These are phyloP conservation scores for Heliconius ethilla DNA, from an alignment of 2,888 invertebrate genomes.

Conservation along the genomic window DNA sequence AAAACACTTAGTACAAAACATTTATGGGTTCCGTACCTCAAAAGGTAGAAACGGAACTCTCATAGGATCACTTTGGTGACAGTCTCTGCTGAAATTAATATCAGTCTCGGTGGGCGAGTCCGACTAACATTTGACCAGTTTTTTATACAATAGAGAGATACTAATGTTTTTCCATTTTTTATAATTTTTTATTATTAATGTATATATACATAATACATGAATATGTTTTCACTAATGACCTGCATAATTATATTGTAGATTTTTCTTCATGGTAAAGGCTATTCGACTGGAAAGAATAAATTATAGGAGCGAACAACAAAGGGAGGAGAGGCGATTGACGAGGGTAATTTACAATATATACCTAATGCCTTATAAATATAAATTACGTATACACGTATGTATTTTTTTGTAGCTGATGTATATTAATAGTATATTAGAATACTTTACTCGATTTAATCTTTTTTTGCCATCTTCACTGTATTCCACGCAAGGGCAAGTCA, in stretches of 20 bases:
- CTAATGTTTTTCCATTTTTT: background rate
- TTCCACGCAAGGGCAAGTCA: too few species aligned
- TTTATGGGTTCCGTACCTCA: too few species aligned
- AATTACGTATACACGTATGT: background rate
- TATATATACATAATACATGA: background rate
- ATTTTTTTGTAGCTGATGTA: constrained; percentile 1
- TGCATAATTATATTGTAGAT: constrained; percentile 57
- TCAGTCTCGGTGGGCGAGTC: too few species aligned
- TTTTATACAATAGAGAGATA: too few species aligned
- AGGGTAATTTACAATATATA: constrained; percentile 57
- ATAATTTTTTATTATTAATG: background rate
- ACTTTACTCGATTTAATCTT: too few species aligned
- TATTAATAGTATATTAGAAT: too few species aligned
- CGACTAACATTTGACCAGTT: too few species aligned
- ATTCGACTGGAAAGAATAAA: constrained; percentile 72
- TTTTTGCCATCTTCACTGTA: too few species aligned
- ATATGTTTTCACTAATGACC: constrained; percentile 9
- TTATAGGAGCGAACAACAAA: constrained; percentile 70
- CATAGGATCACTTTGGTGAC: too few species aligned
- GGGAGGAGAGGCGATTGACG: constrained; percentile 72
- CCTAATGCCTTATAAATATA: background rate
- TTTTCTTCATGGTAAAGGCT: constrained; percentile 75
- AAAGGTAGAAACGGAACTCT: too few species aligned
- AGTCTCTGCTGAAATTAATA: too few species aligned
- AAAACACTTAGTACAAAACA: too few species aligned